Evolutionary conservation across 2,888 invertebrate species (phyloP), one percentile per base, ranked within the genome.

Genomic region (Drosophila histrio): DNA sequence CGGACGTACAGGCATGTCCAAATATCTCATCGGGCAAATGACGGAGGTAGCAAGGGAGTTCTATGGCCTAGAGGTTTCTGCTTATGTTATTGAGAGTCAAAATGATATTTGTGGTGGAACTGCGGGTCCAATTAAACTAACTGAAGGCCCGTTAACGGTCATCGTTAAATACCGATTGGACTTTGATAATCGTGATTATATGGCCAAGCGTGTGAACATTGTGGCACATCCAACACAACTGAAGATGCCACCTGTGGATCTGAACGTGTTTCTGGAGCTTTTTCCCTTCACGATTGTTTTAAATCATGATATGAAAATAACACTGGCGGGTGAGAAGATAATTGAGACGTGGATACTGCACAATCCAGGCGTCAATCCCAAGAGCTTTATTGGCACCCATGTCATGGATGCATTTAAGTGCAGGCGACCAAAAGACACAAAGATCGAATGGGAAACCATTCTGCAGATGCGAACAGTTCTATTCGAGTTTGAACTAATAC

Each of bases 251-350:
- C 68, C 95, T 0, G 94, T 96, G 21, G 94, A 96, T 1, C 94
- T 95, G 49, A 93, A 94, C 19, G 92, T 96, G 28, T 93, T 97
- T 15, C 92, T 97, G 11, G 94, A 96, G 87, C 93, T 98, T 49
- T 98, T 98, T 91, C 98, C 98, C 0, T 98, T 98, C 89, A 96
- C 96, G 11, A 93, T 98, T 9, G 93, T 97, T 49, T 94, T 98
- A 64, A 95, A 96, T 88, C 93, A 94, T 39, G 93, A 94, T 17
- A 95, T 98, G 95, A 93, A 93, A 62, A 95, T 98, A 49, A 92
- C 95, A 1, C 94, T 95, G 67, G 95, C 95, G 15, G 98, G 98
- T 0, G 95, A 95, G 62, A 96, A 96, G 93, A 92, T 97, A 3
- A 92, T 95, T 2, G 94, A 95, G 84, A 94, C 95, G 0, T 96